Percentiles rank a stretch among this genome's conserved stretches.
These are phyloP conservation scores for Chaenogobius annularis DNA, from an alignment of 2,113 vertebrate genomes.

Conservation along the genomic window DNA sequence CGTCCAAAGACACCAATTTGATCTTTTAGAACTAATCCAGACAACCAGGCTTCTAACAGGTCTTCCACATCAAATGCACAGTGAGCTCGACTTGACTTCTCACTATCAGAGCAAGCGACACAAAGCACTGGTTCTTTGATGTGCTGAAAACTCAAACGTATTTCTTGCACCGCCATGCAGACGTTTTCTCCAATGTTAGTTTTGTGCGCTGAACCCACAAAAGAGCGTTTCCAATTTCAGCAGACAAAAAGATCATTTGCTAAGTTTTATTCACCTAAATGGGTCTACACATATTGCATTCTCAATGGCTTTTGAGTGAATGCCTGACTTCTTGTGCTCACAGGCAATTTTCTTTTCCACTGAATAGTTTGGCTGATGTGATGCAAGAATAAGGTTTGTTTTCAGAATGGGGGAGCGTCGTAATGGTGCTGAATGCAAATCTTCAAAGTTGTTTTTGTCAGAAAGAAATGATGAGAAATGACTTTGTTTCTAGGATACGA, in stretches of 20 bases:
- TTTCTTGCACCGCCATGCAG: constrained; percentile 34
- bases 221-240: constrained; percentile 10
- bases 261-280: constrained; percentile 14
- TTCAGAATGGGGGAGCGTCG: background rate
- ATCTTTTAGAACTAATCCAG: constrained; percentile 53
- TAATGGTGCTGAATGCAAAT: background rate
- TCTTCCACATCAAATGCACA: constrained; percentile 53
- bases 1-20: constrained; percentile 48
- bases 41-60: constrained; percentile 48
- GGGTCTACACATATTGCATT: constrained; percentile 16
- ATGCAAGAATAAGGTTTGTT: background rate
- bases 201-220: constrained; percentile 14
- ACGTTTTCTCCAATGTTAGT: constrained; percentile 38
- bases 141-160: constrained; percentile 37
- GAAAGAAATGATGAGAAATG: background rate
- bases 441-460: background rate
- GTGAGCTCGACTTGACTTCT: constrained; percentile 23
- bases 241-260: constrained; percentile 17
- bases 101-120: constrained; percentile 43
- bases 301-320: constrained; percentile 5
- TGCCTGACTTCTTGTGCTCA: constrained; percentile 14
- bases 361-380: constrained; percentile 1
- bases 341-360: background rate
- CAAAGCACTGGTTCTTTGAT: constrained; percentile 36
- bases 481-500: background rate